Evolutionary conservation across 2,888 invertebrate species (phyloP).

Genomic region (Opisthograptis luteolata): DNA sequence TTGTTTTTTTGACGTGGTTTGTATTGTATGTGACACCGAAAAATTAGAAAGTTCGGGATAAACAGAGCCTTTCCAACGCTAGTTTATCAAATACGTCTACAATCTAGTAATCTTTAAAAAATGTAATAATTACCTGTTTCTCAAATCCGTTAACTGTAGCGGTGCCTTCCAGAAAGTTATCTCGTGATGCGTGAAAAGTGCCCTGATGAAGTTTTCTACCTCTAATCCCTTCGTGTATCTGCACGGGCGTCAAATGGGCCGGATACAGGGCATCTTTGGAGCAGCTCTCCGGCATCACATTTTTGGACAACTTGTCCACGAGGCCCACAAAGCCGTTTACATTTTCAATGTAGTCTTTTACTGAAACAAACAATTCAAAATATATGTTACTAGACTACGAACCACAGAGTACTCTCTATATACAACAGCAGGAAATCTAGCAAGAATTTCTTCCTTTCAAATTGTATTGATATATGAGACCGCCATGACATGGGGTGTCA

Average conservation of each 20-base stretch:
- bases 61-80: too few relatives aligned
- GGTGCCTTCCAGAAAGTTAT: slow-evolving; percentile 97
- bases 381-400: too few relatives aligned
- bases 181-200: slow-evolving; percentile 92
- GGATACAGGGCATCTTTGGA: slow-evolving; percentile 90
- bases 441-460: too few relatives aligned
- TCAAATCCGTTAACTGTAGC: slow-evolving; percentile 92
- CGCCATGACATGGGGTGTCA: too few relatives aligned
- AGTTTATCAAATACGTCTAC: too few relatives aligned
- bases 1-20: too few relatives aligned
- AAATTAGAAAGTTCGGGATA: too few relatives aligned
- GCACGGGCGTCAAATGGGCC: slow-evolving; percentile 91
- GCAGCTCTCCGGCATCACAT: slow-evolving; percentile 85
- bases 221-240: slow-evolving; percentile 92
- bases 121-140: slow-evolving; percentile 85
- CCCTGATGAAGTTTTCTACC: slow-evolving; percentile 91
- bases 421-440: too few relatives aligned
- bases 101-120: too few relatives aligned
- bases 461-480: too few relatives aligned
- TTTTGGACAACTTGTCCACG: slow-evolving; percentile 92
- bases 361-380: slow-evolving; percentile 63
- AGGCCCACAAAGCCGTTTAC: slow-evolving; percentile 87
- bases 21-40: too few relatives aligned
- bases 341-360: slow-evolving; percentile 90
- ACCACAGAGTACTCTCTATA: too few relatives aligned